Conservation (phyloP, 23 tunicate species). For the Ascidia mentula region DNA sequence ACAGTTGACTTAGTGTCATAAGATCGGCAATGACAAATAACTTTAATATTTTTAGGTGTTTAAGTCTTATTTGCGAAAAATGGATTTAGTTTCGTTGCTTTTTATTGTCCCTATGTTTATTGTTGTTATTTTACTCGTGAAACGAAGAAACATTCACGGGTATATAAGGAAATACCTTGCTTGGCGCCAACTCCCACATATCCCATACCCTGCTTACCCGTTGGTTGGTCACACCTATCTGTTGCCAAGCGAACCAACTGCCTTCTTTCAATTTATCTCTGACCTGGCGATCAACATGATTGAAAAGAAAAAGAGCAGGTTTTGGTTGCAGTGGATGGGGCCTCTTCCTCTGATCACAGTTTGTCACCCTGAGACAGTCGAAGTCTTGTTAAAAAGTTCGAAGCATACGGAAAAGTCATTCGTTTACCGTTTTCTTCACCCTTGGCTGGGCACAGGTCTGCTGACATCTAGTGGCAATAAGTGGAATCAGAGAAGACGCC, state of each 20-base stretch:
- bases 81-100: too few relatives aligned
- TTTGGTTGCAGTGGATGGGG: constrained; percentile 57
- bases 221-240: constrained; percentile 35
- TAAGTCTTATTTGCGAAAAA: too few relatives aligned
- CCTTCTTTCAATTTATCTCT: constrained; percentile 16
- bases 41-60: too few relatives aligned
- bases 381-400: constrained; percentile 70
- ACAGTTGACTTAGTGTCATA: too few relatives aligned
- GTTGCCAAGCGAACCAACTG: constrained; percentile 28
- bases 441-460: constrained; percentile 90
- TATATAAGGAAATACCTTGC: too few relatives aligned
- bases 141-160: too few relatives aligned
- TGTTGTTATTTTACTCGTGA: too few relatives aligned
- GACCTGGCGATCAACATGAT: not conserved
- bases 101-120: too few relatives aligned
- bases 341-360: constrained; percentile 46
- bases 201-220: constrained; percentile 25
- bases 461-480: constrained; percentile 79
- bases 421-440: constrained; percentile 59
- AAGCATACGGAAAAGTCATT: constrained; percentile 70
- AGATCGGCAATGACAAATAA: too few relatives aligned
- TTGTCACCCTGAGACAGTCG: constrained; percentile 68
- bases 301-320: not conserved
- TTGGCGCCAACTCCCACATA: not conserved
- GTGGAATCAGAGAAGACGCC: constrained; percentile 84